Base-by-base conservation (phyloP, 2,888 invertebrate genomes). In the Adelphocoris suturalis region DNA sequence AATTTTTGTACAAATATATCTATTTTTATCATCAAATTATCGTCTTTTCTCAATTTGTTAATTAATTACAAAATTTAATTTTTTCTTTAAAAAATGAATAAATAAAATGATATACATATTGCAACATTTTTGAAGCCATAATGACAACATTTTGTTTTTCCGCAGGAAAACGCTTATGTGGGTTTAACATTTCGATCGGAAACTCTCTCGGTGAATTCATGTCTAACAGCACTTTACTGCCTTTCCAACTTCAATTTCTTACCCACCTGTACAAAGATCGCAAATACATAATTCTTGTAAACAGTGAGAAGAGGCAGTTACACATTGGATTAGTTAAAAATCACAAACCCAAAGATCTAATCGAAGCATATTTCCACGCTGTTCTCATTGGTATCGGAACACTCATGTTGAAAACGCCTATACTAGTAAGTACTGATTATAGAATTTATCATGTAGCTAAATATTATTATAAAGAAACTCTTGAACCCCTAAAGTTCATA, bases 281-380 rank as follows among this genome's bases (percentile, higher is more conserved):
- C 85, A 94, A 94, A 28, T 96, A 96, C 92, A 92, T 96, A 23
- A 92, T 96, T 68, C 91, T 95, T 0, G 94, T 95, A 0, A 93
- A 95, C 92, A 91, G 94, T 14, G 92, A 93, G 68, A 92, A 92
- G 5, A 93, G 93, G 90, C 93, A 92, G 37, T 94, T 97, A 92
- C 94, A 94, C 92, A 94, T 97, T 27, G 93, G 94, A 55, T 92
- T 97, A 0, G 94, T 94, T 90, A 94, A 94, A 82, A 93, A 94
- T n/a, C 94, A 94, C 28, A 92, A 92, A 0, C 92, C 94, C 0
- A 93, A 93, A 85, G 95, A 96, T 91, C 93, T 96, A n/a, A 92
- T 97, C 13, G 94, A 95, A 92, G 95, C 95, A 7, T 97, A 96
- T 93, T 96, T 96, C 92, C 95, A 97, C 92, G 96, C 91, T 27